phyloP scores from a whole-genome alignment of 2,888 invertebrate genomes.

The Apamea sordens region DNA sequence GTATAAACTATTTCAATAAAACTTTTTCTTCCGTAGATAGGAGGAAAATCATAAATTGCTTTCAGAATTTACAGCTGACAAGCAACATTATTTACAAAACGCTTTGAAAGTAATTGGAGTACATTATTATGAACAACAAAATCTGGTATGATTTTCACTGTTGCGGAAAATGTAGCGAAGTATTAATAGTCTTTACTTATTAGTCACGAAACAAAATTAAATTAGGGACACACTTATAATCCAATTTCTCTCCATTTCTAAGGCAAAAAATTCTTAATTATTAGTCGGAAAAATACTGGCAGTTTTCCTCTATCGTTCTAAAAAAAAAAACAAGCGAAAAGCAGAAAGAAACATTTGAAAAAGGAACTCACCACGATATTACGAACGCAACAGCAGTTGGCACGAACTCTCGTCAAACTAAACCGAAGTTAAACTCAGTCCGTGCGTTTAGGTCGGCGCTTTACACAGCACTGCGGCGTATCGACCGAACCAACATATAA shows the following conservation, averaged over 20 bases:
- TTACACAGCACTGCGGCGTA: slow-evolving; percentile 86
- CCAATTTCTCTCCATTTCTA: slow-evolving; percentile 7
- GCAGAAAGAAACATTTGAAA: slow-evolving; percentile 9
- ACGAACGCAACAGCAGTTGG: slow-evolving; percentile 68
- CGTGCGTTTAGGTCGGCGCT: slow-evolving; percentile 77
- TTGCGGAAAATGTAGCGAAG: background rate
- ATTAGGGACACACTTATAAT: slow-evolving; percentile 17
- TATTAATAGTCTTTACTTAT: background rate
- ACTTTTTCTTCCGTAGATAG: slow-evolving; percentile 16
- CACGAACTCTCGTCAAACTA: slow-evolving; percentile 68
- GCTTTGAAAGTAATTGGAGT: slow-evolving; percentile 31
- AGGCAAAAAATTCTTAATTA: background rate
- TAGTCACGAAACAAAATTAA: slow-evolving; percentile 12
- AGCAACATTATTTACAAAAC: slow-evolving; percentile 38
- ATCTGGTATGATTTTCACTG: background rate
- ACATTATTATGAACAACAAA: slow-evolving; percentile 3
- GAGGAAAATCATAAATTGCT: slow-evolving; percentile 38
- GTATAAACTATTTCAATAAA: slow-evolving; percentile 21
- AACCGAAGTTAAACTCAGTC: slow-evolving; percentile 58
- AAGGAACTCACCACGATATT: slow-evolving; percentile 66
- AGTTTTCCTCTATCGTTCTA: background rate
- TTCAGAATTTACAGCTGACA: slow-evolving; percentile 45
- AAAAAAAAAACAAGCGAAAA: slow-evolving; percentile 5
- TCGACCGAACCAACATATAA: slow-evolving; percentile 82
- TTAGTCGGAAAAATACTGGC: background rate